A percentile compares a stretch with the other conserved stretches of the same genome.
phyloP scores from a whole-genome alignment of 2,888 invertebrate species.

The Andrena bucephala region DNA sequence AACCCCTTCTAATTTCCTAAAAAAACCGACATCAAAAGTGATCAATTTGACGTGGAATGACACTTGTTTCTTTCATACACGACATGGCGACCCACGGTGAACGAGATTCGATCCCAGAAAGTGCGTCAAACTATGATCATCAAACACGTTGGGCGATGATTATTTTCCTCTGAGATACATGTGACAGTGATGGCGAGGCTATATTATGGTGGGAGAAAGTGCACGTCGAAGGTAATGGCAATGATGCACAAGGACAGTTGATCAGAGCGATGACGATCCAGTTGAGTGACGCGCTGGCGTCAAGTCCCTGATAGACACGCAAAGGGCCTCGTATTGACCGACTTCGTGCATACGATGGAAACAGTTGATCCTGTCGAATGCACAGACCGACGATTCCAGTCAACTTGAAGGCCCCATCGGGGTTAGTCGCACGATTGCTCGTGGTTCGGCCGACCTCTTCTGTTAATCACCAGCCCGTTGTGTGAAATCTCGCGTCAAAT shows the following conservation, averaged over 20 bases:
- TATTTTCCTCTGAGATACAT: constrained; percentile 16
- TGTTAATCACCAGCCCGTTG: constrained; percentile 57
- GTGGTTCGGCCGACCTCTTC: constrained; percentile 43
- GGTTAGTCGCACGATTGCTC: constrained; percentile 31
- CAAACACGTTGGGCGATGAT: background rate
- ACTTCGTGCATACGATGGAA: constrained; percentile 48
- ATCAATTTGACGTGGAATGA: too few relatives aligned
- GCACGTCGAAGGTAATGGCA: constrained; percentile 18
- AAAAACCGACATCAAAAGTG: too few relatives aligned
- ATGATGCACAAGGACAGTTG: constrained; percentile 48
- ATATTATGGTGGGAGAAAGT: background rate
- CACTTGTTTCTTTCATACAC: too few relatives aligned
- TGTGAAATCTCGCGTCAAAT: constrained; percentile 36
- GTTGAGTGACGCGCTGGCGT: constrained; percentile 39
- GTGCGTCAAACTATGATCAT: background rate
- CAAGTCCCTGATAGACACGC: constrained; percentile 52
- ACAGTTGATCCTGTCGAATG: constrained; percentile 38
- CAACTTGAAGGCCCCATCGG: constrained; percentile 35
- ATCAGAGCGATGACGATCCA: constrained; percentile 42
- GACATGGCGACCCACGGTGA: background rate
- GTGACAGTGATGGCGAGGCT: background rate
- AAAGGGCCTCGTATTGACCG: constrained; percentile 64
- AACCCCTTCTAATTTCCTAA: too few relatives aligned
- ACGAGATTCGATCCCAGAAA: background rate
- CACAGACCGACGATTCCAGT: constrained; percentile 11